Evolutionary conservation across 2,113 vertebrate species (phyloP).

Genomic region (Ivindomyrus marchei): DNA sequence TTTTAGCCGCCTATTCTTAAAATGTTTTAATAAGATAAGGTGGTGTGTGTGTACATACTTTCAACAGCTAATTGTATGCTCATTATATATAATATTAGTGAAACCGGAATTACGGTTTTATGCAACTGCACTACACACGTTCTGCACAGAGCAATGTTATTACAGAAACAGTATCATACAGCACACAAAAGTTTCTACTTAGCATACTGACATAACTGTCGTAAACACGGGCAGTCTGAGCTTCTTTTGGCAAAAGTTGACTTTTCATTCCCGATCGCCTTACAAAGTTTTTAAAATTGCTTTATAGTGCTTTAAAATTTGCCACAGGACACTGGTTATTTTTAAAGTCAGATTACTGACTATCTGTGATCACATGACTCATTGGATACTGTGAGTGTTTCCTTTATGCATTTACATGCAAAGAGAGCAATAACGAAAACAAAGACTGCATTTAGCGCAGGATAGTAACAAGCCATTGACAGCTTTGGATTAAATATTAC

Average conservation of each 20-base stretch:
- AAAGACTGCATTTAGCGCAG: conserved; percentile 38
- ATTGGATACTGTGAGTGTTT: conserved; percentile 25
- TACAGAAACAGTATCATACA: not conserved
- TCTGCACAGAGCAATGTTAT: not conserved
- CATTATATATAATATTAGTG: not conserved
- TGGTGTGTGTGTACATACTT: not conserved
- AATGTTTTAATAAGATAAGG: not conserved
- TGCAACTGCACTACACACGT: not conserved
- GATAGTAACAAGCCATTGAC: conserved; percentile 29
- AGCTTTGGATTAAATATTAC: conserved; percentile 20
- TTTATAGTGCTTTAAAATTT: not conserved
- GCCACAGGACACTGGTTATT: not conserved
- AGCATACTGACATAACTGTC: not conserved
- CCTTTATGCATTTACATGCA: conserved; percentile 57
- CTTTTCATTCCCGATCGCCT: not conserved
- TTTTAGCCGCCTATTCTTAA: not conserved
- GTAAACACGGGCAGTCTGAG: not conserved
- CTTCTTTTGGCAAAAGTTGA: not conserved
- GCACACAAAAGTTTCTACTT: not conserved
- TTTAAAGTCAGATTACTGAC: not conserved
- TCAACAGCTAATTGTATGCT: not conserved
- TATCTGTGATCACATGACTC: not conserved
- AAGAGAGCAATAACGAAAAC: conserved; percentile 42
- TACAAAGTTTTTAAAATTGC: not conserved
- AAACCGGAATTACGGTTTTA: not conserved